These are phyloP conservation scores for Physeter macrocephalus DNA, from an alignment of 2,113 vertebrate species.

Conservation along the genomic window DNA sequence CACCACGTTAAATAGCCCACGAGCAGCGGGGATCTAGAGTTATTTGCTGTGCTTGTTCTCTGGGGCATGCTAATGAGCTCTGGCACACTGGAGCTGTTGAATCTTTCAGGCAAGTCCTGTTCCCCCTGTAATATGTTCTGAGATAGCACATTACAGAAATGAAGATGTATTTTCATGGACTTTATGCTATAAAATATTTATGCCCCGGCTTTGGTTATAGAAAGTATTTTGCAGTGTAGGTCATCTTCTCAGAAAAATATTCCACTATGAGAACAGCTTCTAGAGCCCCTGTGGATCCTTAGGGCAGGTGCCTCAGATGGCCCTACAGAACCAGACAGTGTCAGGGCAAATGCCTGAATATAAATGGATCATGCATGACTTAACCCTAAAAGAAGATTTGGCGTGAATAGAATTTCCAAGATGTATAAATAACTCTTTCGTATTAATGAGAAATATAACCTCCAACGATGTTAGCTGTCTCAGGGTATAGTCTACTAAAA, in stretches of 20 bases:
- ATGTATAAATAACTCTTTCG: conserved; percentile 73
- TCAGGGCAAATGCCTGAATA: conserved; percentile 62
- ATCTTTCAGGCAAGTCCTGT: conserved; percentile 44
- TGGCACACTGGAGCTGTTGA: conserved; percentile 57
- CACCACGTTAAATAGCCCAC: conserved; percentile 16
- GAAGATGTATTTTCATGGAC: conserved; percentile 72
- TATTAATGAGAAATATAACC: conserved; percentile 66
- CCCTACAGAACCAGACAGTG: conserved; percentile 34
- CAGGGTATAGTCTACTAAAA: conserved; percentile 2
- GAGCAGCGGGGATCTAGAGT: conserved; percentile 45
- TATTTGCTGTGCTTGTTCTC: conserved; percentile 54
- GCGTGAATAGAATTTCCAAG: conserved; percentile 58
- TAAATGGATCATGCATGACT: conserved; percentile 73
- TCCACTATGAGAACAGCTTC: conserved; percentile 57
- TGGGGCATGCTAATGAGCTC: conserved; percentile 60
- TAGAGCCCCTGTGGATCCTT: conserved; percentile 43
- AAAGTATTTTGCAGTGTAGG: conserved; percentile 71
- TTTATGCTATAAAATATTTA: conserved; percentile 78
- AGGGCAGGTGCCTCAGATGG: conserved; percentile 31
- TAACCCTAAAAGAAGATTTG: conserved; percentile 71
- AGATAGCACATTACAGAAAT: conserved; percentile 66
- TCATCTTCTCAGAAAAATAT: conserved; percentile 69
- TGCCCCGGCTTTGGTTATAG: conserved; percentile 69
- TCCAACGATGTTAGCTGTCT: conserved; percentile 48
- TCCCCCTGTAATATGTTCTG: conserved; percentile 49